Evolutionary conservation across 2,888 invertebrate species (phyloP).

Genomic region (Formica aserva): DNA sequence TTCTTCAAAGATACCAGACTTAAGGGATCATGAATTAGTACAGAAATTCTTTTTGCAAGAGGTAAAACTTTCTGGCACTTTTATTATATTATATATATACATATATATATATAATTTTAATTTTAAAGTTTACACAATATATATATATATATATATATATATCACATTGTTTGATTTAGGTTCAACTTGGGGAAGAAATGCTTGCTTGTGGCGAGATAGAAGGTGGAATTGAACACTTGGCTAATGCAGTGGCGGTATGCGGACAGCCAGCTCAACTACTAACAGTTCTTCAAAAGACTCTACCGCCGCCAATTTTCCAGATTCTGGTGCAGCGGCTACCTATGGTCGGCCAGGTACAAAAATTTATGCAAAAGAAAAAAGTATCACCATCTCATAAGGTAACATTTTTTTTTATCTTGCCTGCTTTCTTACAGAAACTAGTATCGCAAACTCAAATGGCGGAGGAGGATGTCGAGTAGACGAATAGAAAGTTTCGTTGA

Average conservation of each 20-base stretch:
- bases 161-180: conserved; percentile 86
- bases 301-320: conserved; percentile 98
- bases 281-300: conserved; percentile 96
- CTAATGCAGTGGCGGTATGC: conserved; percentile 98
- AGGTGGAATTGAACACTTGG: conserved; percentile 97
- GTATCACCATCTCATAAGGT: not conserved
- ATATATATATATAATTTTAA: not conserved
- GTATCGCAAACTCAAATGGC: conserved; percentile 79
- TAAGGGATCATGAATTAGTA: conserved; percentile 96
- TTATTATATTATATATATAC: not conserved
- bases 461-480: conserved; percentile 84
- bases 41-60: conserved; percentile 94
- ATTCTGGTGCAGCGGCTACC: conserved; percentile 94
- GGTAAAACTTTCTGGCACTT: conserved; percentile 76
- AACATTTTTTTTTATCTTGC: conserved; percentile 34
- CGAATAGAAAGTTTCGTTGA: conserved; percentile 72
- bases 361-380: not conserved
- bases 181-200: conserved; percentile 97
- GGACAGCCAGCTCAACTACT: conserved; percentile 97
- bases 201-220: conserved; percentile 95
- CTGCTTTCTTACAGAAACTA: conserved; percentile 79
- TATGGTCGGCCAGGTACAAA: conserved; percentile 87
- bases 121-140: too few relatives aligned
- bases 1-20: conserved; percentile 90
- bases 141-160: not conserved